Percentiles rank a stretch among this genome's conserved stretches.
These are phyloP conservation scores for Pseudococcus viburni DNA, from an alignment of 2,888 invertebrate species.

Conservation along the genomic window DNA sequence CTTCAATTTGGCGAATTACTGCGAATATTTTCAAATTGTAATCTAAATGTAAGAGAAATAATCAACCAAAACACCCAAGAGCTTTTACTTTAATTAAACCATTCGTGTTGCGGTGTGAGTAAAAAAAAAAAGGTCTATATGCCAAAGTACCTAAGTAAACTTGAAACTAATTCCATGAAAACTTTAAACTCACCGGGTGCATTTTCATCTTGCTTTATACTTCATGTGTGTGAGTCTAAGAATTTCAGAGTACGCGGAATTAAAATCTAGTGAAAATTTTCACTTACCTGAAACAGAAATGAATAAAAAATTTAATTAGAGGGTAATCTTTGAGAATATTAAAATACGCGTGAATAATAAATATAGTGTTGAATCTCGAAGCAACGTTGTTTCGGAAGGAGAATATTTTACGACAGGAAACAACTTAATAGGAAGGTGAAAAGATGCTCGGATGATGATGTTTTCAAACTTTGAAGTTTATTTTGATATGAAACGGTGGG, in stretches of 20 bases:
- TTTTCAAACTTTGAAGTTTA: too few species aligned
- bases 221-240: too few species aligned
- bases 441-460: not conserved
- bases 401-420: not conserved
- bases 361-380: too few species aligned
- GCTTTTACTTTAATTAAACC: slow-evolving; percentile 43
- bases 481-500: too few species aligned
- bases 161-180: not conserved
- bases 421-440: not conserved
- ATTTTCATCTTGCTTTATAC: not conserved
- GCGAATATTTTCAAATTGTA: not conserved
- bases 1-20: not conserved
- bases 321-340: not conserved
- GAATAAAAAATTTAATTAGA: not conserved
- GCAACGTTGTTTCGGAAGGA: not conserved
- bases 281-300: slow-evolving; percentile 46
- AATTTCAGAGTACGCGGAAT: not conserved
- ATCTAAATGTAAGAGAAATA: not conserved
- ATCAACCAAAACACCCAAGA: not conserved
- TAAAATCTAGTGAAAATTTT: not conserved
- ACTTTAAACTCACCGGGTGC: not conserved
- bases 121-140: not conserved
- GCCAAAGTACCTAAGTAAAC: not conserved
- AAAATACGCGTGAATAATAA: not conserved
- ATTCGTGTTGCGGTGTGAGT: not conserved